Conservation (phyloP, 2,888 invertebrate genomes). For the Eupithecia abbreviata region DNA sequence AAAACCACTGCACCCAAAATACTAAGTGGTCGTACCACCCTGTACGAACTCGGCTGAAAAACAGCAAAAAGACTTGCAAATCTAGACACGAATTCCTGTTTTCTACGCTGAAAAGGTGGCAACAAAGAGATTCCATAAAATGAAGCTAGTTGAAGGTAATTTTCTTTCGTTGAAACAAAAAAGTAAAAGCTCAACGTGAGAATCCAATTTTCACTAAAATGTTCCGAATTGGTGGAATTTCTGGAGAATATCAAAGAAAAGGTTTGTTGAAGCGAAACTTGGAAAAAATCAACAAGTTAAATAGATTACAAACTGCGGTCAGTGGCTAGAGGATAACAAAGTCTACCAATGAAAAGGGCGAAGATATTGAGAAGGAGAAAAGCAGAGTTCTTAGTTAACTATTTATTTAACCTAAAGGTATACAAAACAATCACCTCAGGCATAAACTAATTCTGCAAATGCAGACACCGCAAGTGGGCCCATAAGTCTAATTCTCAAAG, state of each 20-base stretch:
- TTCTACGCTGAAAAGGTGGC: conserved; percentile 1
- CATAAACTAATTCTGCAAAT: not conserved
- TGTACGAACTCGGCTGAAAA: conserved; percentile 14
- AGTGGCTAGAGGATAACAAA: not conserved
- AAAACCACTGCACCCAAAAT: conserved; percentile 15
- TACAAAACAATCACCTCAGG: not conserved
- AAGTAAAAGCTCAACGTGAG: not conserved
- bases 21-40: conserved; percentile 24
- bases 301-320: not conserved
- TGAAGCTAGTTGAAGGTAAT: not conserved
- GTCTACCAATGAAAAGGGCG: not conserved
- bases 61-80: conserved; percentile 7
- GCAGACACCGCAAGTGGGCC: not conserved
- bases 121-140: conserved; percentile 4
- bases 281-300: not conserved
- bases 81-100: conserved; percentile 8
- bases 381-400: not conserved
- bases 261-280: not conserved
- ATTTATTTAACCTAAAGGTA: not conserved
- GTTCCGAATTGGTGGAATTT: not conserved
- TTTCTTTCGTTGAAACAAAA: not conserved
- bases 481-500: conserved; percentile 20
- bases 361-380: not conserved
- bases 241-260: not conserved
- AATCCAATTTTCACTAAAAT: not conserved